phyloP scores from a whole-genome alignment of 2,888 invertebrate genomes.

The Eueremaeus valkanovi region DNA sequence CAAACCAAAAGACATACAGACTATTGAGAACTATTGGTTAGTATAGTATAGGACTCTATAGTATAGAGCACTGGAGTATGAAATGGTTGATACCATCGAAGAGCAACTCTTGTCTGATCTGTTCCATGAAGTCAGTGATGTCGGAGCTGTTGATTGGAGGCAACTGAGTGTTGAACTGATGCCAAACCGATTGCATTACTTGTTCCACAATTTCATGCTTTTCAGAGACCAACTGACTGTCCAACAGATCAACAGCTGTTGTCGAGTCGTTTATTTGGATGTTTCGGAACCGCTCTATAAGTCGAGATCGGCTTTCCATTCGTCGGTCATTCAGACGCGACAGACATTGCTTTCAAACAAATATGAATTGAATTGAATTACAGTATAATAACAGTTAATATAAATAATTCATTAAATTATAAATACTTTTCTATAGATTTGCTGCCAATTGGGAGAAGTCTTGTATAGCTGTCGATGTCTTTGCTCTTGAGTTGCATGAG shows the following conservation, averaged over 20 bases:
- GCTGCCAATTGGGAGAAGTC: slow-evolving; percentile 16
- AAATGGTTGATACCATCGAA: neutral
- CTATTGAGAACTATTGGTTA: no score
- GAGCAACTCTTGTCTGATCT: neutral
- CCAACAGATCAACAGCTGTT: no score
- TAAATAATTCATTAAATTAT: neutral
- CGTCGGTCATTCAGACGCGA: neutral
- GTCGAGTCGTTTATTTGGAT: neutral
- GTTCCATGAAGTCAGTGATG: neutral
- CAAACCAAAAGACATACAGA: no score
- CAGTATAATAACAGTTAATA: neutral
- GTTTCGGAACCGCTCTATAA: neutral
- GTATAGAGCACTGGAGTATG: no score
- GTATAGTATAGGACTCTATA: no score
- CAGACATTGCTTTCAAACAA: slow-evolving; percentile 27
- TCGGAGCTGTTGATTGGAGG: neutral
- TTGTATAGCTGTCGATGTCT: neutral
- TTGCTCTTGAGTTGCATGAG: neutral
- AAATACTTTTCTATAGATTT: neutral
- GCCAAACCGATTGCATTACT: neutral
- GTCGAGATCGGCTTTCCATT: neutral
- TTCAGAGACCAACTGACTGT: no score
- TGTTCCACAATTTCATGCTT: neutral
- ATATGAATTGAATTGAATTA: no score
- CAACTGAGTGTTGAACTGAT: neutral